Base-by-base conservation (phyloP, 2,888 invertebrate genomes). In the Clitarchus hookeri region DNA sequence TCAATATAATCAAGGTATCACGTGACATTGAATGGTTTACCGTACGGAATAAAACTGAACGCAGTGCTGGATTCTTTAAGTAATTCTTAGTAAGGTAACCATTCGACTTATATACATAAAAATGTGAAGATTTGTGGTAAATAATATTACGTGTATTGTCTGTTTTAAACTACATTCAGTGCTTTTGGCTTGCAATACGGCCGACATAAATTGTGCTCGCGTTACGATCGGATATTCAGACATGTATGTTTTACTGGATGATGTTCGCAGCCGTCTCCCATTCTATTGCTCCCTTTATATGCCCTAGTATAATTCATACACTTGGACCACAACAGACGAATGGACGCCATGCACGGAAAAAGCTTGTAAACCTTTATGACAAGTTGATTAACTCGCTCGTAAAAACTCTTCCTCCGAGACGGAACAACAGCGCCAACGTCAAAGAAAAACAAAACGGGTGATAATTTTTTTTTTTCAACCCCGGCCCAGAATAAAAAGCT, bases 291-390 rank as follows among this genome's bases (percentile, higher is more conserved):
- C 53, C 19, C 19, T 65, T 16, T 65, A 65, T 65, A 65, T n/a
- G 65, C n/a, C 12, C n/a, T 23, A 16, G 65, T 65, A 23, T 65
- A 65, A 65, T 65, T 65, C 65, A 65, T 65, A 65, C 65, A n/a
- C 65, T n/a, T 65, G 65, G 65, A 65, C 23, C 65, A 6, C 65
- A 23, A 65, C 65, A 65, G 65, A 65, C 65, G 65, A 65, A 65
- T 65, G 65, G 65, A 65, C 65, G 65, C 2, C 65, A 23, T 23
- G 65, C 65, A 65, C 65, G 65, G 65, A 65, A 65, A 65, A 65
- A 65, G 65, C 65, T 65, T 65, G 65, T 65, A 65, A 65, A 65
- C 65, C n/a, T 65, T 65, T 65, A 65, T 65, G 65, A 65, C 65
- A 65, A 65, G 65, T 65, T 65, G 65, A 65, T 65, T 65, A 65